These are phyloP conservation scores for Dendrolimus punctatus DNA, from an alignment of 1,140 invertebrate genomes.

Conservation along the genomic window DNA sequence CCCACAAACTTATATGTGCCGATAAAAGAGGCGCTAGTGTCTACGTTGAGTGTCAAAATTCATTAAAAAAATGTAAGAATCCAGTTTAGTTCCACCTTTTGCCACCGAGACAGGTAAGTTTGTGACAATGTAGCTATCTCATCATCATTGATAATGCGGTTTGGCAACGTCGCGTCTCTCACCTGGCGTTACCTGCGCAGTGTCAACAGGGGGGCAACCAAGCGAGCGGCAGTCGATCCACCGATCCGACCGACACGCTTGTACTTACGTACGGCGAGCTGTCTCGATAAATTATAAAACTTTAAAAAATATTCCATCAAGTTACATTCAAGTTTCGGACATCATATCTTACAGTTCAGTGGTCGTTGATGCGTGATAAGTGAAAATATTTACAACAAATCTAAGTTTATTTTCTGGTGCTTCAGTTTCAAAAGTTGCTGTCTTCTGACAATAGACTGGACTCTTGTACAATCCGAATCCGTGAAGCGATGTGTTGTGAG, in stretches of 20 bases:
- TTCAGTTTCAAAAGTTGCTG: constrained; percentile 12
- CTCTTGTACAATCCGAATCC: constrained; percentile 30
- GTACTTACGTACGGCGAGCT: constrained; percentile 21
- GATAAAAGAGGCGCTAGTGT: too few relatives aligned
- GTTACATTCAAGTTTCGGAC: constrained; percentile 1
- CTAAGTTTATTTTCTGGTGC: too few relatives aligned
- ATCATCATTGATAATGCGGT: constrained; percentile 67
- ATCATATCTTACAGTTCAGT: constrained; percentile 12
- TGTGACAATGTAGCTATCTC: constrained; percentile 39
- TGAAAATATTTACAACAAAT: constrained; percentile 13
- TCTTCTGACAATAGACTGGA: constrained; percentile 23
- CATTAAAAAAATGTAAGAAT: too few relatives aligned
- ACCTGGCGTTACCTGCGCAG: constrained; percentile 66
- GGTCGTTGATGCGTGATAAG: constrained; percentile 13
- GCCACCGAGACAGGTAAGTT: too few relatives aligned
- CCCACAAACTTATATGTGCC: too few relatives aligned
- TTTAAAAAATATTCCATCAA: constrained; percentile 26
- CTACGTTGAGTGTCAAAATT: too few relatives aligned
- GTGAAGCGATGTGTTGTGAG: constrained; percentile 47
- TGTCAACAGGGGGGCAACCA: constrained; percentile 62
- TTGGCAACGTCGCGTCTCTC: constrained; percentile 65
- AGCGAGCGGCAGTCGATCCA: constrained; percentile 46
- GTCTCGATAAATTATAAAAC: constrained; percentile 16
- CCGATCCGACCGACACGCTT: constrained; percentile 44
- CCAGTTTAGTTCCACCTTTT: too few relatives aligned